Percentiles rank a stretch among this genome's conserved stretches.
phyloP scores from a whole-genome alignment of 2,888 invertebrate genomes.

The Myathropa florea region DNA sequence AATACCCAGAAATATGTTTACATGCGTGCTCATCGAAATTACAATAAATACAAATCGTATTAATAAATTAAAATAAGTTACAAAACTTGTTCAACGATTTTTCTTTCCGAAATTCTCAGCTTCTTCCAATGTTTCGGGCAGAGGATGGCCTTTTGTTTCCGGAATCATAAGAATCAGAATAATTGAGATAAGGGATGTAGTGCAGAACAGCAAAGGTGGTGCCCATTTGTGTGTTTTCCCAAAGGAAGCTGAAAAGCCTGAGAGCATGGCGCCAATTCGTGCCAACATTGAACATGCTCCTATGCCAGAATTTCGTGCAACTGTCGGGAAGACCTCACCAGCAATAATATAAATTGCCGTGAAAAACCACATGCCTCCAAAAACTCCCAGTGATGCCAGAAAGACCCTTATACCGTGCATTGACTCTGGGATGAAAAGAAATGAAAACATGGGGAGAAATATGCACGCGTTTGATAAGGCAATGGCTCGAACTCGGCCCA shows the following conservation, averaged over 20 bases:
- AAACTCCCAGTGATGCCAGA: conserved; percentile 85
- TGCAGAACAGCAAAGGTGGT: background rate
- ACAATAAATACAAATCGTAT: background rate
- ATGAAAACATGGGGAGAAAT: conserved; percentile 86
- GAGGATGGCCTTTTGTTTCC: background rate
- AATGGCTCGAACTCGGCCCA: conserved; percentile 86
- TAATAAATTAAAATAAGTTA: background rate
- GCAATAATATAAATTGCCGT: conserved; percentile 91
- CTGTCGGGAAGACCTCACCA: conserved; percentile 93
- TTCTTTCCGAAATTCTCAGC: background rate
- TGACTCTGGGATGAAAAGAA: conserved; percentile 81
- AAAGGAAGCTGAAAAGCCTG: conserved; percentile 74
- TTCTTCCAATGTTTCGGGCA: background rate
- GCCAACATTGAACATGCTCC: conserved; percentile 91
- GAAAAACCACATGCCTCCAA: conserved; percentile 89
- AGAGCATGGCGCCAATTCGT: conserved; percentile 90
- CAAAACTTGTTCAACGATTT: background rate
- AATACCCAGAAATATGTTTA: too few relatives aligned
- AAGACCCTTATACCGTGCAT: conserved; percentile 69
- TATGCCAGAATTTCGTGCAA: conserved; percentile 90
- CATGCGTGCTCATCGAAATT: background rate
- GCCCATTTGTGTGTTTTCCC: background rate
- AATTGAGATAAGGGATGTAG: background rate
- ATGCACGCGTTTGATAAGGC: conserved; percentile 84
- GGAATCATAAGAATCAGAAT: background rate